Percentiles rank a stretch among this genome's conserved stretches.
Conservation (phyloP, 92 coral and sea anemone genomes). For the Metridium senile region DNA sequence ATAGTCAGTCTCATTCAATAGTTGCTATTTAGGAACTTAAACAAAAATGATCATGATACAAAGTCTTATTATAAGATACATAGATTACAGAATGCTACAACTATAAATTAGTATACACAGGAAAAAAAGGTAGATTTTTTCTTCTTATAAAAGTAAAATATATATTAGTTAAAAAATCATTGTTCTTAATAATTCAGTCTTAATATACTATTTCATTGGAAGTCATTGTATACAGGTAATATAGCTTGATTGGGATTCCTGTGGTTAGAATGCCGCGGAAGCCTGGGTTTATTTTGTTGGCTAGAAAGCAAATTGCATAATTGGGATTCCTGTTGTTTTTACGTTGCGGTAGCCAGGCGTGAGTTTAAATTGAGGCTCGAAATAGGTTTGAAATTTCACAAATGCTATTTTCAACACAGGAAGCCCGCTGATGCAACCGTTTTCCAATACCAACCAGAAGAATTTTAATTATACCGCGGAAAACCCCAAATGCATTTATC, state of each 20-base stretch:
- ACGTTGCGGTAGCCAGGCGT: no score
- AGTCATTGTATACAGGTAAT: not conserved
- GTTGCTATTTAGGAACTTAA: no score
- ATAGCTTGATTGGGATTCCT: not conserved
- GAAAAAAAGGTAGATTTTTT: constrained; percentile 1
- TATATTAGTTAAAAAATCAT: constrained; percentile 40
- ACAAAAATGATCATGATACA: constrained; percentile 11
- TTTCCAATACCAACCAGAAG: no score
- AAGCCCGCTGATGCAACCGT: not conserved
- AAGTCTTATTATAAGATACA: constrained; percentile 16
- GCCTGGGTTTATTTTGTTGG: not conserved
- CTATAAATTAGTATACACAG: not conserved
- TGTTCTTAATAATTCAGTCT: constrained; percentile 14
- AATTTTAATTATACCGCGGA: not conserved
- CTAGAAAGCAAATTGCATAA: not conserved
- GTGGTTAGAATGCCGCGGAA: not conserved
- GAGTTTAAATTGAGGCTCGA: no score
- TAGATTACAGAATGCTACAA: constrained; percentile 11
- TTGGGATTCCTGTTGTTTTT: no score
- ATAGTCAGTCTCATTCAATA: no score
- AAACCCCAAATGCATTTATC: not conserved
- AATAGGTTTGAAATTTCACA: no score
- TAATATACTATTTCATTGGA: not conserved
- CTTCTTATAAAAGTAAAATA: constrained; percentile 44
- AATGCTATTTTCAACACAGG: no score